Percentiles rank a stretch among this genome's conserved stretches.
Evolutionary conservation across 2,113 vertebrate genomes (phyloP).

Genomic region (Nettapus auritus): DNA sequence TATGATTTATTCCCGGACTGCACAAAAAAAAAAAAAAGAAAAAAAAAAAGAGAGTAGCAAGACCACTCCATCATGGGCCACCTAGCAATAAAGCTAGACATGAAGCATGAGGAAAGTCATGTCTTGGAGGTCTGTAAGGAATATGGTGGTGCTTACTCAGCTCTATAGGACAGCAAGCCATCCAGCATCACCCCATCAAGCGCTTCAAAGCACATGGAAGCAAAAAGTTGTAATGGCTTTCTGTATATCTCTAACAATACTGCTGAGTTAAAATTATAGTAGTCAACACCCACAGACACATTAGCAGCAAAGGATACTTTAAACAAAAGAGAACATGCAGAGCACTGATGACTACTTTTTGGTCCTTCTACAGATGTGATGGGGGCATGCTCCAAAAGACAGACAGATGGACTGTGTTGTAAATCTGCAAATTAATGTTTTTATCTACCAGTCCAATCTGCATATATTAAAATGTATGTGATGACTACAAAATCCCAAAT

Average conservation of each 20-base stretch:
- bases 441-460: neutral
- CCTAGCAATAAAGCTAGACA: neutral
- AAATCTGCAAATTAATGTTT: neutral
- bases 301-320: neutral
- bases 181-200: neutral
- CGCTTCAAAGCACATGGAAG: neutral
- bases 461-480: neutral
- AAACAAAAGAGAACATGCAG: neutral
- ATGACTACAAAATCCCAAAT: neutral
- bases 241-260: neutral
- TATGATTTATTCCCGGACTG: neutral
- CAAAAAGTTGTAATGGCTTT: neutral
- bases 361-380: neutral
- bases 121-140: neutral
- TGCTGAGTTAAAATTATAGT: neutral
- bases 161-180: neutral
- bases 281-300: neutral
- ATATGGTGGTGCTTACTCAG: neutral
- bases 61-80: neutral
- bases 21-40: neutral
- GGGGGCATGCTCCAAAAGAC: neutral
- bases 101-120: neutral
- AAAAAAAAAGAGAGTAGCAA: neutral
- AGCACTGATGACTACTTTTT: neutral
- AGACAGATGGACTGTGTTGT: neutral